phyloP scores from a whole-genome alignment of 2,797 vertebrate species.

The Hemitrygon akajei region DNA sequence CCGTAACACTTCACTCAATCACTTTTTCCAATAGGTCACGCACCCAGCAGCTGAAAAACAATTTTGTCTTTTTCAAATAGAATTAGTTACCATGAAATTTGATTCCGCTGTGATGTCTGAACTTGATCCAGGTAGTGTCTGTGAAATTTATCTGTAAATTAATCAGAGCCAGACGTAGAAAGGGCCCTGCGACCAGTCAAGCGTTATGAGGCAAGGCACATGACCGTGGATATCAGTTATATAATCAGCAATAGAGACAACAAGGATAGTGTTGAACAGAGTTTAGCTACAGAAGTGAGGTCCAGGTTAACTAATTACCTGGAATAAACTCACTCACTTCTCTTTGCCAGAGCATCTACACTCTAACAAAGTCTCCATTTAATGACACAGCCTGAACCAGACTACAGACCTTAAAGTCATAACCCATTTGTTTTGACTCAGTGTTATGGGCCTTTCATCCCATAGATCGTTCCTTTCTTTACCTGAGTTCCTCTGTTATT shows the following conservation, averaged over 20 bases:
- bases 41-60: not conserved
- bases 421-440: not conserved
- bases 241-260: not conserved
- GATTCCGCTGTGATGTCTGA: not conserved
- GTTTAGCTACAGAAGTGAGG: not conserved
- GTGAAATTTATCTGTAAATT: constrained; percentile 14
- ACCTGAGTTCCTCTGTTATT: no score
- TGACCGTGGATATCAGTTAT: not conserved
- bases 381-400: not conserved
- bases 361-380: not conserved
- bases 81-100: not conserved
- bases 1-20: not conserved
- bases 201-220: not conserved
- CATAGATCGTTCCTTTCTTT: no score
- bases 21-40: not conserved
- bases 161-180: not conserved
- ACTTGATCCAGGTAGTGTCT: not conserved
- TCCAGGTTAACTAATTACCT: not conserved
- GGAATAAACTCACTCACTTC: not conserved
- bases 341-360: not conserved
- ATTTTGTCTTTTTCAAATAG: constrained; percentile 26
- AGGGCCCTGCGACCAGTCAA: not conserved
- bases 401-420: not conserved
- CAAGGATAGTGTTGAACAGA: not conserved
- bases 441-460: not conserved